Evolutionary conservation across 2,797 vertebrate species (phyloP), one percentile per base, ranked within the genome.

Genomic region (Poeciliopsis infans): DNA sequence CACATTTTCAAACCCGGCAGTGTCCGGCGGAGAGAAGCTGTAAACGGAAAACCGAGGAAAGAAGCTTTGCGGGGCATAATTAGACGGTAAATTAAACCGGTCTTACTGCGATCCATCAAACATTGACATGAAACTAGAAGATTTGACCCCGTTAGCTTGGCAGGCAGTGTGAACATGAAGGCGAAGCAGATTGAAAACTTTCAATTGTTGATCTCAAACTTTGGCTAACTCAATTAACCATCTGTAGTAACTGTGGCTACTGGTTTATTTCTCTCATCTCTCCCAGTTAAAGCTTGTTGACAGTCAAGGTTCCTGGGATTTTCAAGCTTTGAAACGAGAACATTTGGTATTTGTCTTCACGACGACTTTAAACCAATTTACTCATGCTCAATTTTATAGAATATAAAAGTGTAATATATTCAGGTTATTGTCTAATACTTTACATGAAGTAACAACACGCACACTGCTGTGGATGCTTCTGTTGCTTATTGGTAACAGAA

Each of bases 1-100:
- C 82, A 80, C 84, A 89, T 90, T 80, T 55, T 88, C n/a, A 55
- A 74, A 51, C 43, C 45, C 47, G 69, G 31, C 31, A 61, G 55
- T 39, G 59, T 78, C 68, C 15, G 47, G 59, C 41, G 61, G 16
- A 28, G 3, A 80, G 51, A 53, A 79, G 43, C 28, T 39, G 6
- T 7, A 8, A 70, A 76, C 5, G 78, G 20, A 47, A 47, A 53
- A 68, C 45, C 71, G n/a, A 33, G n/a, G 18, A 75, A 76, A 75
- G 23, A 66, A 3, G 15, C 3, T 36, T 74, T 75, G 4, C 36
- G 53, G 16, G 39, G 53, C 20, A 59, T 25, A 20, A 74, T 25
- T 33, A 39, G 11, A 36, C 28, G 45, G 7, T 72, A 53, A 18
- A 77, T 45, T 36, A 28, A 68, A 49, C 18, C 68, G 45, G 25